Conservation (phyloP, 2,888 invertebrate species). For the Macrophya annulata region DNA sequence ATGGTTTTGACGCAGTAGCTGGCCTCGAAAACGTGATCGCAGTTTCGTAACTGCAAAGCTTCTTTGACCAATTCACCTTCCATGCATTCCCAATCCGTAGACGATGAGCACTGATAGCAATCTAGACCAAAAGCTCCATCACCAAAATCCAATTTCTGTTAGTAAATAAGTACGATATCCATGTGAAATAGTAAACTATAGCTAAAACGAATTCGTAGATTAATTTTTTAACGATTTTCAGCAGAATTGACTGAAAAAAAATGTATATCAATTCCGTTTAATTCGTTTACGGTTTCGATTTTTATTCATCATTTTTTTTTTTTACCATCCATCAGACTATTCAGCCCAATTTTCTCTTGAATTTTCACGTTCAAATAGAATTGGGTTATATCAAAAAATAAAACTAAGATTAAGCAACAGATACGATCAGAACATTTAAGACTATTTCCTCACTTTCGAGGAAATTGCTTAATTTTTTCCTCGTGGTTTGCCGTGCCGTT, state of each 20-base stretch:
- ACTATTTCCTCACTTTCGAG: neutral
- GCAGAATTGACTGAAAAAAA: neutral
- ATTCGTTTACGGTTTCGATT: neutral
- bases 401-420: neutral
- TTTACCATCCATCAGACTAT: neutral
- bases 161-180: neutral
- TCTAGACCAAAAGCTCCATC: slow-evolving; percentile 78
- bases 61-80: slow-evolving; percentile 86
- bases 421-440: neutral
- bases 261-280: neutral
- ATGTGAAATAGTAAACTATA: neutral
- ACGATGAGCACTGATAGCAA: slow-evolving; percentile 91
- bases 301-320: too few relatives aligned
- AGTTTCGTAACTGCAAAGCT: slow-evolving; percentile 83
- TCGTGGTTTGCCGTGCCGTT: neutral
- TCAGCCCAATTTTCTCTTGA: neutral
- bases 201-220: neutral
- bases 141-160: slow-evolving; percentile 37
- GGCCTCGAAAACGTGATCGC: slow-evolving; percentile 89
- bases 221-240: neutral
- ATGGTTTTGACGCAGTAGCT: slow-evolving; percentile 91
- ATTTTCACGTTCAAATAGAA: neutral
- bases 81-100: slow-evolving; percentile 82
- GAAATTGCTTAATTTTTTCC: neutral
- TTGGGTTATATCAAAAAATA: neutral